Percentiles rank a stretch among this genome's conserved stretches.
phyloP scores from a whole-genome alignment of 1,140 invertebrate genomes.

The Drosophila erecta region DNA sequence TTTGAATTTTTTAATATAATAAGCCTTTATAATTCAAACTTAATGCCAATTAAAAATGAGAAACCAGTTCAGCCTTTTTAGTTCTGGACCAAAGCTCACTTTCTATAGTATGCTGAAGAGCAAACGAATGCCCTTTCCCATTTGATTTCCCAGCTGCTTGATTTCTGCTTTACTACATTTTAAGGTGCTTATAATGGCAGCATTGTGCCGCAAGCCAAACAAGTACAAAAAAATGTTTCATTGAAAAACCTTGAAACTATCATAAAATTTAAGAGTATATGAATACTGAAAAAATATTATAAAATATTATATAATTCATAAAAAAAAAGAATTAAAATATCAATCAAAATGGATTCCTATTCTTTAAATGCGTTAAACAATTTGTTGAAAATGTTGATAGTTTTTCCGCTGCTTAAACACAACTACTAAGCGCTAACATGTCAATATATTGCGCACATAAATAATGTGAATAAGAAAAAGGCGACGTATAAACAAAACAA shows the following conservation, averaged over 20 bases:
- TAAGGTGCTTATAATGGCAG: slow-evolving; percentile 51
- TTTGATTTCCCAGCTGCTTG: too few species aligned
- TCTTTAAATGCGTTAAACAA: slow-evolving; percentile 55
- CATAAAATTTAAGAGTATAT: too few species aligned
- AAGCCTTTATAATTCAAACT: neutral
- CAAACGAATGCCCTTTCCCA: too few species aligned
- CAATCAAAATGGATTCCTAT: slow-evolving; percentile 2
- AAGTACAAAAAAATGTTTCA: slow-evolving; percentile 3
- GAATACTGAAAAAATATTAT: too few species aligned
- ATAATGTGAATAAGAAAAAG: slow-evolving; percentile 29
- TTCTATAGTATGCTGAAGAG: neutral
- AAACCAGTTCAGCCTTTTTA: neutral
- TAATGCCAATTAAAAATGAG: too few species aligned
- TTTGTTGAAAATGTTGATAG: slow-evolving; percentile 61
- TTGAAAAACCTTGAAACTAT: too few species aligned
- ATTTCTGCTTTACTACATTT: too few species aligned
- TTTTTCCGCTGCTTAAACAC: slow-evolving; percentile 12
- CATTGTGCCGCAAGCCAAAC: slow-evolving; percentile 40
- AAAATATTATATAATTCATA: too few species aligned
- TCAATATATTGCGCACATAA: slow-evolving; percentile 50
- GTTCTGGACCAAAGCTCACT: neutral
- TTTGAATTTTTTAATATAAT: too few species aligned
- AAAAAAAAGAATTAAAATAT: slow-evolving; percentile 3
- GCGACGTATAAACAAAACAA: slow-evolving; percentile 31
- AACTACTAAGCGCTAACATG: slow-evolving; percentile 36